A percentile compares a stretch with the other conserved stretches of the same genome.
phyloP scores from a whole-genome alignment of 2,797 vertebrate species.

The Danio choprae region DNA sequence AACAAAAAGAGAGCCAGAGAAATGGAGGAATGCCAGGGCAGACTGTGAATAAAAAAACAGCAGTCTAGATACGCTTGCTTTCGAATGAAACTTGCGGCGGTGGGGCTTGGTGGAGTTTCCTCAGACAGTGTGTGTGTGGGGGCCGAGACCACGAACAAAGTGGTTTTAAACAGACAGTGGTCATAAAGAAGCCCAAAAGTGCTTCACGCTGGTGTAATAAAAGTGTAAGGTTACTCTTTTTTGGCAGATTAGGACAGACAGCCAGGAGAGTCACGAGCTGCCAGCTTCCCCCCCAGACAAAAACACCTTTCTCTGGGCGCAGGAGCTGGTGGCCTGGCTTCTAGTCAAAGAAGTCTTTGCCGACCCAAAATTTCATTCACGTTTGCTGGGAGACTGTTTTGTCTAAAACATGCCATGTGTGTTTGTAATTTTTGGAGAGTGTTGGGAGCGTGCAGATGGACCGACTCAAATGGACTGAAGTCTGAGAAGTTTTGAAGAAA shows the following conservation, averaged over 20 bases:
- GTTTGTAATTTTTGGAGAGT: slow-evolving; percentile 80
- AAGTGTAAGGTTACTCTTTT: slow-evolving; percentile 75
- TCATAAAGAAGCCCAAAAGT: slow-evolving; percentile 75
- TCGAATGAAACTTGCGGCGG: slow-evolving; percentile 32
- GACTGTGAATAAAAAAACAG: slow-evolving; percentile 9
- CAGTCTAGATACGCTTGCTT: slow-evolving; percentile 37
- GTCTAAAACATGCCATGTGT: slow-evolving; percentile 72
- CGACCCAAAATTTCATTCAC: slow-evolving; percentile 69
- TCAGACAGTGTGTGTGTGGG: slow-evolving; percentile 56
- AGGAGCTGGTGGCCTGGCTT: slow-evolving; percentile 73
- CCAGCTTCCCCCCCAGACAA: slow-evolving; percentile 77
- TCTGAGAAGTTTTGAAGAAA: slow-evolving; percentile 47
- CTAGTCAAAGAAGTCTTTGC: slow-evolving; percentile 68
- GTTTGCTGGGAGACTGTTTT: slow-evolving; percentile 76
- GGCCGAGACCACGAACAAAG: slow-evolving; percentile 64
- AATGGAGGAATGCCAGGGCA: not conserved
- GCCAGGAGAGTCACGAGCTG: slow-evolving; percentile 64
- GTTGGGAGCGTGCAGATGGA: slow-evolving; percentile 69
- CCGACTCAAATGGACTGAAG: slow-evolving; percentile 50
- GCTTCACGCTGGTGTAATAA: slow-evolving; percentile 78
- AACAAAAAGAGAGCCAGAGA: slow-evolving; percentile 4
- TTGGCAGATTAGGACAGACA: slow-evolving; percentile 67
- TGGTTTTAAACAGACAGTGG: slow-evolving; percentile 69
- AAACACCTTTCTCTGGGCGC: slow-evolving; percentile 80
- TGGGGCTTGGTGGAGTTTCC: slow-evolving; percentile 53